These are phyloP conservation scores for Drosophila infuscata DNA, from an alignment of 2,888 invertebrate genomes.

Conservation along the genomic window DNA sequence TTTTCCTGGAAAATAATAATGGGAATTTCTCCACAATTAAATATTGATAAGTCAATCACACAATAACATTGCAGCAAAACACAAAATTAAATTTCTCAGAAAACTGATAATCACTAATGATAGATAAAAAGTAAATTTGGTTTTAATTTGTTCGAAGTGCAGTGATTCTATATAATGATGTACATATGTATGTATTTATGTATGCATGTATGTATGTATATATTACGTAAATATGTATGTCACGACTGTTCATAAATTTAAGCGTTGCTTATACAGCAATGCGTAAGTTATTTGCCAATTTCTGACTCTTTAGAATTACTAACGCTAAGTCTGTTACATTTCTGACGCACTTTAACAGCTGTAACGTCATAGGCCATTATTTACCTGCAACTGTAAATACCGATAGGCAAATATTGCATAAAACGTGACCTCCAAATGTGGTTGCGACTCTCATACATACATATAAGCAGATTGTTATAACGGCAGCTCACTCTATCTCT, in stretches of 20 bases:
- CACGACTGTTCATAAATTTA: not conserved
- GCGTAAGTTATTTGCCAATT: not conserved
- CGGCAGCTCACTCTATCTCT: not conserved
- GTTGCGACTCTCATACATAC: not conserved
- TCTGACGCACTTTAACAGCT: not conserved
- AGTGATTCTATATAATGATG: too few relatives aligned
- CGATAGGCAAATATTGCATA: conserved; percentile 16
- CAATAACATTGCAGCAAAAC: not conserved
- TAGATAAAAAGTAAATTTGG: not conserved
- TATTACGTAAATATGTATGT: not conserved
- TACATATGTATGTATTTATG: not conserved
- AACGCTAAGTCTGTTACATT: not conserved
- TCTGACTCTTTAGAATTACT: not conserved
- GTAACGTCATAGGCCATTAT: not conserved
- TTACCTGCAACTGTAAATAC: conserved; percentile 5
- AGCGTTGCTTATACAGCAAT: not conserved
- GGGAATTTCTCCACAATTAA: not conserved
- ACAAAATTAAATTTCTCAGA: conserved; percentile 1
- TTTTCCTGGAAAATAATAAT: not conserved
- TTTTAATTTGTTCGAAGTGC: not conserved
- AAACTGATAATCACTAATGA: not conserved
- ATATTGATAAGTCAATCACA: not conserved
- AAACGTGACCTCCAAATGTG: conserved; percentile 29
- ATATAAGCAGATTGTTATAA: not conserved
- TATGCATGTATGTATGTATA: not conserved